Evolutionary conservation across 2,797 vertebrate species (phyloP).

Genomic region (Premnoplex brunnescens): DNA sequence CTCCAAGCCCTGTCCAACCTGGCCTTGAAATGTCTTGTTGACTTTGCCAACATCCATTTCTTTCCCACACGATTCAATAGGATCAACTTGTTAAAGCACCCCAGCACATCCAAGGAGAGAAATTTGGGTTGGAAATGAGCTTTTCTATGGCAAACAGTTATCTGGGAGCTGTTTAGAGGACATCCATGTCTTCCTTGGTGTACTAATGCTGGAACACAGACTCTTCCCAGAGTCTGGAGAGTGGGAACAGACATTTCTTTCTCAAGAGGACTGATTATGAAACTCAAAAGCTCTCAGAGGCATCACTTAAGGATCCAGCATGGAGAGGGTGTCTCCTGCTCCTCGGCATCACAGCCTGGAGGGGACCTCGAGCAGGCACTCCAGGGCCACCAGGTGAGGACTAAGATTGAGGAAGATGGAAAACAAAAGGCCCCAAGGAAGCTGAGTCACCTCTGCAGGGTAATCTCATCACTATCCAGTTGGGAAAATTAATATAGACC

Average conservation of each 20-base stretch:
- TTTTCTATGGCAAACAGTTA: neutral
- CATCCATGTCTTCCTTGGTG: accelerated
- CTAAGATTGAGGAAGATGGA: neutral
- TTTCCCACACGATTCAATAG: neutral
- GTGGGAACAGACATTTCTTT: neutral
- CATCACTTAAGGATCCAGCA: neutral
- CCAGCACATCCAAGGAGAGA: neutral
- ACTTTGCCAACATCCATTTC: neutral
- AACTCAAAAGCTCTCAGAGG: neutral
- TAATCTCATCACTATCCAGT: neutral
- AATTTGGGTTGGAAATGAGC: neutral
- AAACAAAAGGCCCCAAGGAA: neutral
- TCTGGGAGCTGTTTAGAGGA: neutral
- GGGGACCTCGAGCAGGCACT: neutral
- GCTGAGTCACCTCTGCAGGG: neutral
- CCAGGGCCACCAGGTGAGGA: neutral
- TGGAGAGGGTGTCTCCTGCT: neutral
- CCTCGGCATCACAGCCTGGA: neutral
- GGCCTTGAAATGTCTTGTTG: neutral
- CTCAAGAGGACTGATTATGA: neutral
- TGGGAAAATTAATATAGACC: neutral
- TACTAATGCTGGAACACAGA: neutral
- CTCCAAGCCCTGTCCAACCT: neutral
- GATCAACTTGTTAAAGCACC: too few relatives aligned
- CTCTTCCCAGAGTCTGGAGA: neutral